These are phyloP conservation scores for Ptychodera flava DNA, from an alignment of 35 echinoderm and acorn worm genomes.

Conservation along the genomic window DNA sequence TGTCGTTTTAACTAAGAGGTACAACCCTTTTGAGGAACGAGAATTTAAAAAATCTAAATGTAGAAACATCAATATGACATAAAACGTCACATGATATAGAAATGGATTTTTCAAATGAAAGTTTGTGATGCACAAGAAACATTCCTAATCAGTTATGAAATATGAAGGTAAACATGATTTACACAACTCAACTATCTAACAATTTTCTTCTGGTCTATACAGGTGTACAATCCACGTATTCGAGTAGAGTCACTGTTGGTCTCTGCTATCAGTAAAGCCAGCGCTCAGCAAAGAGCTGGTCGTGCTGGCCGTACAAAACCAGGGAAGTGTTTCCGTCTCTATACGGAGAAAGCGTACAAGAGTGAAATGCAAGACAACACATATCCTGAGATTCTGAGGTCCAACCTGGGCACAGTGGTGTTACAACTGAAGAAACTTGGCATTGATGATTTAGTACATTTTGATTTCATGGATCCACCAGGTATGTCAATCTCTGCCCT, in stretches of 20 bases:
- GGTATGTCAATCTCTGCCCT: conserved; percentile 25
- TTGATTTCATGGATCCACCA: conserved; percentile 99
- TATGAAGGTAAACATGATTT: too few species aligned
- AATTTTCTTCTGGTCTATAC: neutral
- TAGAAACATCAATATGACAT: too few species aligned
- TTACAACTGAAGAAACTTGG: conserved; percentile 96
- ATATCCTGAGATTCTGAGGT: conserved; percentile 92
- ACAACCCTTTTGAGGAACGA: too few species aligned
- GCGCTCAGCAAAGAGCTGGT: conserved; percentile 87
- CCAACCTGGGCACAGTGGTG: conserved; percentile 92
- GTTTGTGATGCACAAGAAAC: too few species aligned
- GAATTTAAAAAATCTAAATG: too few species aligned
- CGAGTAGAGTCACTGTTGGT: conserved; percentile 90
- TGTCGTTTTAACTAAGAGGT: too few species aligned
- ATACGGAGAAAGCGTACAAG: conserved; percentile 92
- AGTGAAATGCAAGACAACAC: conserved; percentile 97
- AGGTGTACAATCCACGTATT: conserved; percentile 99
- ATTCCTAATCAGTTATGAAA: too few species aligned
- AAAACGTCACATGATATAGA: too few species aligned
- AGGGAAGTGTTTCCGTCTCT: conserved; percentile 91
- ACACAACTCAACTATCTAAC: too few species aligned
- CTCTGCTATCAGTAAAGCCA: conserved; percentile 94
- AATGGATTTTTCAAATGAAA: too few species aligned
- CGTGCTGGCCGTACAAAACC: conserved; percentile 93
- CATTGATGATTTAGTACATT: conserved; percentile 95